A percentile compares a stretch with the other conserved stretches of the same genome.
These are phyloP conservation scores for Pinna nobilis DNA, from an alignment of 1,140 invertebrate genomes.

Conservation along the genomic window DNA sequence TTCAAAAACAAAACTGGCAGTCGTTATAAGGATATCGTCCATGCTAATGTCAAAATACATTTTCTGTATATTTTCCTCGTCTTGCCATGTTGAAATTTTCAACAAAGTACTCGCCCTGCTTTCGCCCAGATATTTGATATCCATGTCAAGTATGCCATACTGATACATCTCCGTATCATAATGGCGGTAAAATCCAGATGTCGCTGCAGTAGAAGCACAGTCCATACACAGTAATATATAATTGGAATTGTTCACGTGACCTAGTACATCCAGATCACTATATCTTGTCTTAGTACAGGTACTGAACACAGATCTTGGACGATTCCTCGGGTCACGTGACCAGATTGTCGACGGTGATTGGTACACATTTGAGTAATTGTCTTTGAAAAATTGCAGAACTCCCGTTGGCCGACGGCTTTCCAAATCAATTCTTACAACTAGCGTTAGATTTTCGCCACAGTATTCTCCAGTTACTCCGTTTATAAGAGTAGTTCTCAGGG, in stretches of 20 bases:
- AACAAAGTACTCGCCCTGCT: slow-evolving; percentile 17
- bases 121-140: slow-evolving; percentile 23
- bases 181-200: slow-evolving; percentile 2
- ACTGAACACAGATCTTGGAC: too few relatives aligned
- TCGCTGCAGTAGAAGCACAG: slow-evolving; percentile 5
- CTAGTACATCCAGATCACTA: slow-evolving; percentile 26
- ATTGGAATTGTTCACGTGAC: slow-evolving; percentile 20
- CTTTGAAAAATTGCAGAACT: too few relatives aligned
- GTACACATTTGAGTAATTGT: too few relatives aligned
- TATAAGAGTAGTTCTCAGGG: too few relatives aligned
- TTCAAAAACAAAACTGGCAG: neutral
- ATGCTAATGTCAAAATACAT: neutral
- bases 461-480: too few relatives aligned
- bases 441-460: too few relatives aligned
- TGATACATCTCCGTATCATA: slow-evolving; percentile 13
- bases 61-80: neutral
- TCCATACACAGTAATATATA: slow-evolving; percentile 27
- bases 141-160: slow-evolving; percentile 10
- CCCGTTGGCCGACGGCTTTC: too few relatives aligned
- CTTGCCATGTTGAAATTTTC: slow-evolving; percentile 26
- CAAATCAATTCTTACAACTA: too few relatives aligned
- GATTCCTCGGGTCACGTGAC: too few relatives aligned
- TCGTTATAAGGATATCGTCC: neutral
- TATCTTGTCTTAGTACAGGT: neutral
- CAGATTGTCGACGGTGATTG: too few relatives aligned